phyloP scores from a whole-genome alignment of 2,888 invertebrate genomes.

The Agrotis segetum region DNA sequence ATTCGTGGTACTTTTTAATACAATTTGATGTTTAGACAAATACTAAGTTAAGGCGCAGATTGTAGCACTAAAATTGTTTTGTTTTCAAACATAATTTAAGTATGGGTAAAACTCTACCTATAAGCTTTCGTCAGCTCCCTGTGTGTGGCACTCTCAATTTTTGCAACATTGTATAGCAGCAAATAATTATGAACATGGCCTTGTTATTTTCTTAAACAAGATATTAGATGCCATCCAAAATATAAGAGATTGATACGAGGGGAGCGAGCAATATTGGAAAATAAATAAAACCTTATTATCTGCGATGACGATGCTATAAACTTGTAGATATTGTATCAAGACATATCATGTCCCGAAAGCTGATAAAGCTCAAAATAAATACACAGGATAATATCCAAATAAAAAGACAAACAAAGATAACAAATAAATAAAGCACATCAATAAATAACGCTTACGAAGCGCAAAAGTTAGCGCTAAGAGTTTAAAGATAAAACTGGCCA shows the following conservation, averaged over 20 bases:
- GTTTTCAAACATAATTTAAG: no score
- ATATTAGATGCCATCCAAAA: constrained; percentile 47
- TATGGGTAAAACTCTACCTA: neutral
- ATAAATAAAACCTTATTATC: constrained; percentile 53
- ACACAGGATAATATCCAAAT: constrained; percentile 7
- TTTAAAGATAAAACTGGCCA: constrained; percentile 21
- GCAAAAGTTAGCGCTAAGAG: constrained; percentile 24
- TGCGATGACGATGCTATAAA: constrained; percentile 53
- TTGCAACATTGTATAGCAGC: neutral
- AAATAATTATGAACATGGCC: constrained; percentile 21
- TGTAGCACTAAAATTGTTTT: neutral
- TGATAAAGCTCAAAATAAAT: constrained; percentile 26
- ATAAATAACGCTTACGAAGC: constrained; percentile 24
- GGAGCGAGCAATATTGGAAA: constrained; percentile 40
- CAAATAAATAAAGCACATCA: neutral
- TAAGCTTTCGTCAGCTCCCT: neutral
- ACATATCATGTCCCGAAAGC: constrained; percentile 16
- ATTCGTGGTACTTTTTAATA: no score
- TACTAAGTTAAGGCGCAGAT: no score
- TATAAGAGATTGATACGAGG: constrained; percentile 46
- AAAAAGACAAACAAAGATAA: constrained; percentile 14
- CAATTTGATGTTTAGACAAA: no score
- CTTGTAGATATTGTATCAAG: constrained; percentile 26
- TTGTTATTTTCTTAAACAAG: constrained; percentile 45
- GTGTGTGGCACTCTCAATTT: neutral